Percentiles rank a stretch among this genome's conserved stretches.
phyloP scores from a whole-genome alignment of 2,888 invertebrate species.

The Amitus sp. region DNA sequence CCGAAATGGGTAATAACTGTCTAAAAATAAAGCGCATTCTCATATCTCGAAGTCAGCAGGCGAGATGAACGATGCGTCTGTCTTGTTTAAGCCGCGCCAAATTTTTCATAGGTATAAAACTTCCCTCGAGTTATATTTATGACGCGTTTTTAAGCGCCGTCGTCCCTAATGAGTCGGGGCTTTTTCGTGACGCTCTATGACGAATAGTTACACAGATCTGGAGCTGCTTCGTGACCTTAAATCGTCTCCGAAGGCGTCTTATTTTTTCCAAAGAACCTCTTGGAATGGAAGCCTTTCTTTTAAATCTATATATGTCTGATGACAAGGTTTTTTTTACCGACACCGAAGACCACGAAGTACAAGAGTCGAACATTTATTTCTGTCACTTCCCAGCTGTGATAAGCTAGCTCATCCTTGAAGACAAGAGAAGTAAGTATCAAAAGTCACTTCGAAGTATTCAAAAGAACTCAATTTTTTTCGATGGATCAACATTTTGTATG shows the following conservation, averaged over 20 bases:
- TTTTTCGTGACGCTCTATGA: conserved; percentile 12
- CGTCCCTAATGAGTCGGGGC: conserved; percentile 52
- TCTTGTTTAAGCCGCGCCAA: conserved; percentile 44
- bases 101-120: conserved; percentile 51
- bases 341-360: too few species aligned
- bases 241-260: conserved; percentile 17
- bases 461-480: too few species aligned
- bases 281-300: too few species aligned
- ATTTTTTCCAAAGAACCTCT: not conserved
- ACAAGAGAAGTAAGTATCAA: too few species aligned
- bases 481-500: too few species aligned
- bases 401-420: too few species aligned
- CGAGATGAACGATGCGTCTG: conserved; percentile 25
- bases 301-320: too few species aligned
- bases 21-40: conserved; percentile 10
- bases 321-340: too few species aligned
- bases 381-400: too few species aligned
- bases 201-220: conserved; percentile 36
- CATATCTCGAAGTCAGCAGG: conserved; percentile 7
- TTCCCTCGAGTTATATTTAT: conserved; percentile 32
- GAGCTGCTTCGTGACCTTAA: conserved; percentile 17
- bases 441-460: too few species aligned
- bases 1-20: conserved; percentile 1
- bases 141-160: conserved; percentile 43
- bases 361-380: too few species aligned